Conservation (phyloP, 1,140 invertebrate genomes). For the Platorchestia sp. region DNA sequence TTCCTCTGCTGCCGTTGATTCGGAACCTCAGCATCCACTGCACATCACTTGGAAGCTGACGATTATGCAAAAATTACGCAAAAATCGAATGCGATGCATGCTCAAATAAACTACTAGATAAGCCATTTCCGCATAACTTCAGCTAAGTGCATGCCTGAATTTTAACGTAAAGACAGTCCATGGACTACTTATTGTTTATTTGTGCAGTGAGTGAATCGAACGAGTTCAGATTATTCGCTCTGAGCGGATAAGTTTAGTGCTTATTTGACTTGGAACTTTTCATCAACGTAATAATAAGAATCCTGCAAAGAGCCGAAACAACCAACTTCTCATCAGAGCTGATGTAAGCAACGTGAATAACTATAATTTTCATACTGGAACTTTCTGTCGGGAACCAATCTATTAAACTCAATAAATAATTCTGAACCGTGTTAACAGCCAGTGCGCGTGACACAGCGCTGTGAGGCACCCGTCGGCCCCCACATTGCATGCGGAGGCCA, state of each 20-base stretch:
- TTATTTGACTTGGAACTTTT: neutral
- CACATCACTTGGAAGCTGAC: neutral
- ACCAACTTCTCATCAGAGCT: neutral
- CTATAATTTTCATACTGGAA: neutral
- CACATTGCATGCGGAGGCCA: neutral
- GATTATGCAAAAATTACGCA: neutral
- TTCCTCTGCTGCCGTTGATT: neutral
- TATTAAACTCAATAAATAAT: neutral
- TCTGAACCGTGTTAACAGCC: neutral
- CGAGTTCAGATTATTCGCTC: neutral
- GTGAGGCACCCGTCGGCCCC: neutral
- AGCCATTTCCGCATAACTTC: neutral
- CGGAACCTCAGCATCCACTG: neutral
- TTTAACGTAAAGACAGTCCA: too few species aligned
- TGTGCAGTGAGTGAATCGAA: too few species aligned
- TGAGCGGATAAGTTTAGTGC: neutral
- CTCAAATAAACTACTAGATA: neutral
- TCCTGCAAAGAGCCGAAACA: neutral
- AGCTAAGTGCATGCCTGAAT: too few species aligned
- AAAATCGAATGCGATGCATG: neutral
- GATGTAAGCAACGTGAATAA: neutral
- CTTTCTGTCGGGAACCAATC: neutral
- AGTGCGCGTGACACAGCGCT: neutral
- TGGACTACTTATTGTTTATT: too few species aligned
- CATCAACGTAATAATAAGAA: neutral